Evolutionary conservation across 92 coral and sea anemone genomes (phyloP).

Genomic region (Parazoanthus darwini): DNA sequence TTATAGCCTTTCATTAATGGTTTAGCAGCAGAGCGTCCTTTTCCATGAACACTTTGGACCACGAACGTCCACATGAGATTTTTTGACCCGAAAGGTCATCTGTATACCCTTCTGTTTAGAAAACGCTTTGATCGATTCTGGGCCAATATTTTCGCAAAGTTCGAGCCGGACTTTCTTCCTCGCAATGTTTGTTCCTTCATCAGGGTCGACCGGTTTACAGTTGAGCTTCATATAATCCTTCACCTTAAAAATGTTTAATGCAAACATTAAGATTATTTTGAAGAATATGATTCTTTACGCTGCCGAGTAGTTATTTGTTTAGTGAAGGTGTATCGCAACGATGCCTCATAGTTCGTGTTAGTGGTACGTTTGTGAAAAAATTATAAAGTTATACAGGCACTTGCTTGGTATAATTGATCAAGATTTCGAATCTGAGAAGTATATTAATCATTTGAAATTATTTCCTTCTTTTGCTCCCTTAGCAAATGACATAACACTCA

Average conservation of each 20-base stretch:
- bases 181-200: constrained; percentile 54
- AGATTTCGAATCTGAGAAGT: no score
- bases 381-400: no score
- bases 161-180: constrained; percentile 66
- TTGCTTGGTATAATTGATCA: no score
- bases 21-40: constrained; percentile 53
- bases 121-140: constrained; percentile 47
- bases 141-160: constrained; percentile 54
- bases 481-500: no score
- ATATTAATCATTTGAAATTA: no score
- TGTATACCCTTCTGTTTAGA: constrained; percentile 58
- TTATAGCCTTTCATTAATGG: constrained; percentile 53
- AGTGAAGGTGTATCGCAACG: no score
- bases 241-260: constrained; percentile 42
- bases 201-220: constrained; percentile 60
- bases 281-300: neutral
- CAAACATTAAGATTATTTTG: constrained; percentile 16
- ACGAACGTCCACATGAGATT: constrained; percentile 59
- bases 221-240: constrained; percentile 55
- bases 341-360: no score
- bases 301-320: no score
- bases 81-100: constrained; percentile 53
- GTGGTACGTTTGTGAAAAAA: no score
- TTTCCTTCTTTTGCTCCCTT: no score
- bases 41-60: constrained; percentile 55